Percentiles rank a stretch among this genome's conserved stretches.
phyloP scores from a whole-genome alignment of 2,888 invertebrate genomes.

The Zele albiditarsus region DNA sequence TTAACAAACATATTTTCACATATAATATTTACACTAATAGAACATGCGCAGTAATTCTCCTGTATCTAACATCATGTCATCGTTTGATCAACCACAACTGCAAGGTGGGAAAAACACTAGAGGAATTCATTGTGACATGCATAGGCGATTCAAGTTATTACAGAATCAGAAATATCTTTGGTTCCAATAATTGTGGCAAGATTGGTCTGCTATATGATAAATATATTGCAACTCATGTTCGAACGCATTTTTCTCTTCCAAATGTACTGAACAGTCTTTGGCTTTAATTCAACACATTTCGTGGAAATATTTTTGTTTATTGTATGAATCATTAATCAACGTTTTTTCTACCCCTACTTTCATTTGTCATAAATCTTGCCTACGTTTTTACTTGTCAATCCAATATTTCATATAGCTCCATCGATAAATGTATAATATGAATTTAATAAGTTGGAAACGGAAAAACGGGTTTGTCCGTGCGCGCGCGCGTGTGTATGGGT shows the following conservation, averaged over 20 bases:
- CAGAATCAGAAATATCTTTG: constrained; percentile 54
- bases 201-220: constrained; percentile 32
- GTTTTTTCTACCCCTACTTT: constrained; percentile 18
- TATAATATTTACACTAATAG: constrained; percentile 47
- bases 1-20: not conserved
- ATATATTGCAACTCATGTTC: constrained; percentile 8
- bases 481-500: not conserved
- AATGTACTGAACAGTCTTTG: constrained; percentile 37
- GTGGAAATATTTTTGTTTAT: not conserved
- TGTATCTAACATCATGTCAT: constrained; percentile 52
- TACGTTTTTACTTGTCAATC: not conserved
- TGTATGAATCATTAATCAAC: constrained; percentile 12
- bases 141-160: constrained; percentile 43
- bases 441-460: constrained; percentile 10
- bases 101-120: constrained; percentile 25
- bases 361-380: constrained; percentile 41
- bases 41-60: not conserved
- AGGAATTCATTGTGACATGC: constrained; percentile 17
- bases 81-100: constrained; percentile 48
- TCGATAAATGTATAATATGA: constrained; percentile 12
- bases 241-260: not conserved
- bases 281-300: constrained; percentile 17
- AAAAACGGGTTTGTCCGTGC: not conserved
- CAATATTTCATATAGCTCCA: constrained; percentile 15
- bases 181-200: constrained; percentile 50